Conservation (phyloP, 2,113 vertebrate genomes). For the Leucosticte australis region DNA sequence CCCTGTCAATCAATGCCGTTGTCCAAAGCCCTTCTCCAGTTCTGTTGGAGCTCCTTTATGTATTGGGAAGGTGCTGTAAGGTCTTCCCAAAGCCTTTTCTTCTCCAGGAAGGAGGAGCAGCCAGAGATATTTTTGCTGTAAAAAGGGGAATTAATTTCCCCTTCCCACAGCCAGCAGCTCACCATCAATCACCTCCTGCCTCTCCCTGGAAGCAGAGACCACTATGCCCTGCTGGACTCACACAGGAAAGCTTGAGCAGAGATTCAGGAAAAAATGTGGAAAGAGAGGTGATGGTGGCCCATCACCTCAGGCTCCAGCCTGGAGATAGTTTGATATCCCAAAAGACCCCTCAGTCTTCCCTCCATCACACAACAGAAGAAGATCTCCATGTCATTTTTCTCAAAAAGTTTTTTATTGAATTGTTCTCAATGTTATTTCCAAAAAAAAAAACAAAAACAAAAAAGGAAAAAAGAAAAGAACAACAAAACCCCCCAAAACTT, state of each 20-base stretch:
- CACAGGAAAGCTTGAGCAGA: background rate
- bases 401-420: slow-evolving; percentile 80
- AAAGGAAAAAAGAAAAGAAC: background rate
- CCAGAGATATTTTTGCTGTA: background rate
- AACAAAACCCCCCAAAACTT: slow-evolving; percentile 26
- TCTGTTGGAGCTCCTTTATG: background rate
- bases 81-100: background rate
- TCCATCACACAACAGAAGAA: background rate
- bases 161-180: background rate
- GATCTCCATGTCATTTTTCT: background rate
- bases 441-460: slow-evolving; percentile 58
- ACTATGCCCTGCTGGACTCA: fast-evolving
- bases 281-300: background rate
- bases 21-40: background rate
- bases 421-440: slow-evolving; percentile 71
- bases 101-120: background rate
- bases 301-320: background rate
- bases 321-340: background rate
- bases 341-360: background rate
- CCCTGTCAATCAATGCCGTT: background rate
- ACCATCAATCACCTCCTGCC: background rate
- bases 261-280: too few relatives aligned
- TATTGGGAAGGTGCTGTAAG: background rate
- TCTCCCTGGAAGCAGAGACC: background rate
- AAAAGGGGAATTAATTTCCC: background rate